Evolutionary conservation across 92 coral and sea anemone species (phyloP), one percentile per base, ranked within the genome.

Genomic region (Porites divaricata): DNA sequence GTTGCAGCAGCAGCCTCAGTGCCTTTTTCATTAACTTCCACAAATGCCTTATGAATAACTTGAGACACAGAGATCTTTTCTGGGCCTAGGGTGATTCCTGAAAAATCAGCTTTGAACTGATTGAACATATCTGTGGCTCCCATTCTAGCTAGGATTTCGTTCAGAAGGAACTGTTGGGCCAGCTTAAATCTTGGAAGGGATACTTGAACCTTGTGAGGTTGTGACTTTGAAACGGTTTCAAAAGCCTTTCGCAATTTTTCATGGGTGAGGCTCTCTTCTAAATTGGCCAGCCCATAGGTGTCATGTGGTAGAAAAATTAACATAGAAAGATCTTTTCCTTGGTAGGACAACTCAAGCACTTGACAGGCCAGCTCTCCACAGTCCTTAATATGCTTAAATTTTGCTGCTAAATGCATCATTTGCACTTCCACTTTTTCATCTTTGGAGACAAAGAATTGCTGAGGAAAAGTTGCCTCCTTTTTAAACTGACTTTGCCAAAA

Each of bases 1-100:
- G 96, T 92, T 0, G 99, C 98, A 26, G 98, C 99, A 0, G 98
- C 98, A 5, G 99, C 96, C 69, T 96, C 99, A 48, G 99, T 94
- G 9, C 99, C 98, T 67, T 96, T 88, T 74, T 96, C 96, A 71
- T 92, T 92, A 7, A 96, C 98, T 64, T 96, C 99, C 57, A 96
- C 96, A 86, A 94, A 96, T 11, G 99, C 96, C 86, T 96, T 91
- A 87, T 96, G 99, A 64, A 91, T 76, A 16, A 92, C 95, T 11
- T 88, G 83, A 20, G 99, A 90, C 41, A 96, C 96, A 80, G 78
- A 83, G 23, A 93, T 54, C 75, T 80, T 91, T 74, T 84, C 93
- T 9, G 85, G 81, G 21, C 89, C 81, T 63, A 70, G 70, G 12
- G 90, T 70, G 28, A 95, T 88, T 0, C 96, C 98, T 17, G 88